Evolutionary conservation across 2,113 vertebrate species (phyloP).

Genomic region (Otocyon megalotis): DNA sequence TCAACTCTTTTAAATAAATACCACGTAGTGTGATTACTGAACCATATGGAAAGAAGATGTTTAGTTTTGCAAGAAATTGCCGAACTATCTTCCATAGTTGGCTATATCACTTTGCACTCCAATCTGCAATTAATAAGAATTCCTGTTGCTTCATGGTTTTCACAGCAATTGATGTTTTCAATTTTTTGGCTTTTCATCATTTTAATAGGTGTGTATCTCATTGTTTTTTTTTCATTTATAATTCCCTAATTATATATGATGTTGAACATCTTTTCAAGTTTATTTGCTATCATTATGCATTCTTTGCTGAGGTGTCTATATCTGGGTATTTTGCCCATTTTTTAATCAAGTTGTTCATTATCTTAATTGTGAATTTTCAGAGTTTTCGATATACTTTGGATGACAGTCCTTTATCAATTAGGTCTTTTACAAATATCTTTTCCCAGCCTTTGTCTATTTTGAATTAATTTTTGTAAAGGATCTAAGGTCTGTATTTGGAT

Average conservation of each 20-base stretch:
- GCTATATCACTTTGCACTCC: not conserved
- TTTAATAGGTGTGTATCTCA: not conserved
- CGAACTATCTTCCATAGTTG: not conserved
- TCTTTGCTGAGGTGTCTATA: not conserved
- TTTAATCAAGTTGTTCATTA: not conserved
- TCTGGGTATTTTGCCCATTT: not conserved
- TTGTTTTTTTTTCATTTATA: not conserved
- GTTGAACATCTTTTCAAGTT: not conserved
- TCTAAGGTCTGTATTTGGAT: not conserved
- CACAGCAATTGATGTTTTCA: not conserved
- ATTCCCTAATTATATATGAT: not conserved
- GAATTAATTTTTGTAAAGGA: not conserved
- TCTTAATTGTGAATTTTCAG: not conserved
- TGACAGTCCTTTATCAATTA: not conserved
- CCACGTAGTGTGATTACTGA: not conserved
- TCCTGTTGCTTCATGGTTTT: not conserved
- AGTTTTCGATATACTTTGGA: not conserved
- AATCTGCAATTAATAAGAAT: not conserved
- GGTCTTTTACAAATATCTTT: not conserved
- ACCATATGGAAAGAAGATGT: not conserved
- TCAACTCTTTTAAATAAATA: not conserved
- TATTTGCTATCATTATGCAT: not conserved
- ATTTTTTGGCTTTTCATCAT: not conserved
- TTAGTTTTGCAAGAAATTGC: conserved; percentile 8
- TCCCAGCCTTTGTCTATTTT: not conserved